Conservation (phyloP, 2,113 vertebrate genomes). For the Heterocephalus glaber region DNA sequence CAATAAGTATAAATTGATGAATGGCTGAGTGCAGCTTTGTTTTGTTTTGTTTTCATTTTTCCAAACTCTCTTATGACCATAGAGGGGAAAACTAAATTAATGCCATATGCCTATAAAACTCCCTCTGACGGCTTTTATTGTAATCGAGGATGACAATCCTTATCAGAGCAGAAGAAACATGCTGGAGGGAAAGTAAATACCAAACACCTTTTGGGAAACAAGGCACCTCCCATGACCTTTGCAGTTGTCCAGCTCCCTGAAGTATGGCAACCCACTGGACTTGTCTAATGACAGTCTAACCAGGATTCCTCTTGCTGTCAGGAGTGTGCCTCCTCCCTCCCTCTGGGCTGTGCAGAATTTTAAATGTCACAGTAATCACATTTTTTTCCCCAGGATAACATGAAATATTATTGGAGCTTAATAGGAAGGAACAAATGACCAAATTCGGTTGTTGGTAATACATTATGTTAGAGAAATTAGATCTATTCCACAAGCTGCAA, state of each 20-base stretch:
- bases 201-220: slow-evolving; percentile 66
- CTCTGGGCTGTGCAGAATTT: background rate
- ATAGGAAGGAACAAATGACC: slow-evolving; percentile 70
- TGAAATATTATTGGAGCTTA: slow-evolving; percentile 64
- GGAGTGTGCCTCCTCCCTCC: background rate
- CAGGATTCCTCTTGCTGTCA: background rate
- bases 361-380: slow-evolving; percentile 63
- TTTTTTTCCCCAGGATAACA: slow-evolving; percentile 52
- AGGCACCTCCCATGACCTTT: slow-evolving; percentile 61
- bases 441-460: slow-evolving; percentile 53
- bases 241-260: background rate
- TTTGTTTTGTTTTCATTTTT: slow-evolving; percentile 71
- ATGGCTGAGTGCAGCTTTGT: slow-evolving; percentile 41
- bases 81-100: slow-evolving; percentile 69
- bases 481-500: slow-evolving; percentile 38
- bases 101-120: slow-evolving; percentile 68
- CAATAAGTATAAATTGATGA: slow-evolving; percentile 25
- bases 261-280: background rate
- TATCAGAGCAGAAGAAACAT: slow-evolving; percentile 76
- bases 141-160: slow-evolving; percentile 69
- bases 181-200: slow-evolving; percentile 68
- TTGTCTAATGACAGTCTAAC: background rate
- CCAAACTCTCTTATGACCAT: background rate
- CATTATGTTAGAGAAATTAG: background rate
- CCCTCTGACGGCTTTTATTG: slow-evolving; percentile 63